These are phyloP conservation scores for Pollenia amentaria DNA, from an alignment of 2,888 invertebrate genomes.

Conservation along the genomic window DNA sequence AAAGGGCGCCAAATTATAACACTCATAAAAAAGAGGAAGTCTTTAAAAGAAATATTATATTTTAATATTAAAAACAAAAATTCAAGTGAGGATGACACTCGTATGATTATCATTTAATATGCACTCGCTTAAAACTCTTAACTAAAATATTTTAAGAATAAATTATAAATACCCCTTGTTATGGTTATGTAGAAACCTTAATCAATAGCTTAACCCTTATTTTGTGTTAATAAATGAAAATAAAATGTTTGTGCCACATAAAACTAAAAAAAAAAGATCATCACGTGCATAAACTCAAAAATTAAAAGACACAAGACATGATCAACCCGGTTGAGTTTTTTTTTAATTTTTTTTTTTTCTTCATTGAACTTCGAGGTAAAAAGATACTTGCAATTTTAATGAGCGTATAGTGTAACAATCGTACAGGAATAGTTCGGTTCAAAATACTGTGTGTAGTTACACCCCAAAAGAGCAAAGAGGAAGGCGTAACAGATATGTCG, in stretches of 20 bases:
- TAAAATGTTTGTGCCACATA: slow-evolving; percentile 44
- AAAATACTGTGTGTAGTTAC: slow-evolving; percentile 21
- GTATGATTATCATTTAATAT: slow-evolving; percentile 62
- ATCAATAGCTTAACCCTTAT: slow-evolving; percentile 61
- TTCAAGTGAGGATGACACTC: slow-evolving; percentile 12
- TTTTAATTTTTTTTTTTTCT: background rate
- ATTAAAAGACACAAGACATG: slow-evolving; percentile 56
- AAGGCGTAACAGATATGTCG: slow-evolving; percentile 81
- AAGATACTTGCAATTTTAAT: slow-evolving; percentile 26
- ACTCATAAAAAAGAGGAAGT: slow-evolving; percentile 62
- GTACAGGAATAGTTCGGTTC: slow-evolving; percentile 12
- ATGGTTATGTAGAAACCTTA: slow-evolving; percentile 10
- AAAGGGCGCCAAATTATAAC: slow-evolving; percentile 58
- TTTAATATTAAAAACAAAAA: slow-evolving; percentile 35
- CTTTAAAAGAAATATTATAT: slow-evolving; percentile 66
- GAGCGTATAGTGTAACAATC: slow-evolving; percentile 46
- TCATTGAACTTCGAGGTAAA: slow-evolving; percentile 12
- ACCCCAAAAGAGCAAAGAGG: slow-evolving; percentile 52
- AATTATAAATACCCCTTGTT: slow-evolving; percentile 55
- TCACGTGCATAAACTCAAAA: slow-evolving; percentile 70
- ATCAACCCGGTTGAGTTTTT: slow-evolving; percentile 48
- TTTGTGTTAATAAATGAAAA: slow-evolving; percentile 37
- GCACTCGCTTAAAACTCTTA: slow-evolving; percentile 16
- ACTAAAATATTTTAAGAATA: slow-evolving; percentile 51
- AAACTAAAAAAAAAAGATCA: slow-evolving; percentile 60